Evolutionary conservation across 2,797 vertebrate species (phyloP).

Genomic region (Malurus leucopterus): DNA sequence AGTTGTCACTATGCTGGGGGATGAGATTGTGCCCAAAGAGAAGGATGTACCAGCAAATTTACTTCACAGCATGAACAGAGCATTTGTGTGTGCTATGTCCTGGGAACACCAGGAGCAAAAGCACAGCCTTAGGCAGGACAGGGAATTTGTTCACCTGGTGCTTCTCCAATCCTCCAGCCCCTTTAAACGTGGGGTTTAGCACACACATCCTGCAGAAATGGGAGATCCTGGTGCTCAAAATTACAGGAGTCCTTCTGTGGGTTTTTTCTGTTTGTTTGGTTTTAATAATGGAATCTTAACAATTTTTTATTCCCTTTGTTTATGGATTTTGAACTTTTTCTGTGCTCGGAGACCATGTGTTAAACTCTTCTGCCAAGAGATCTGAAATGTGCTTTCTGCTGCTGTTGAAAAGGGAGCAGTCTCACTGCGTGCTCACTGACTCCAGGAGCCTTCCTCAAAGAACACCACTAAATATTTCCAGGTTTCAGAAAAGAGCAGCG

Average conservation of each 20-base stretch:
- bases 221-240: background rate
- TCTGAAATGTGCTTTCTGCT: background rate
- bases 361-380: background rate
- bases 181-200: accelerated
- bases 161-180: background rate
- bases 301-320: background rate
- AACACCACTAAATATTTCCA: background rate
- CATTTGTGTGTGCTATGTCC: background rate
- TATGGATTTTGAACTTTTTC: background rate
- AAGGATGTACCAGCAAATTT: background rate
- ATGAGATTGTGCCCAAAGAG: background rate
- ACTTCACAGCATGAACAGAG: background rate
- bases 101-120: background rate
- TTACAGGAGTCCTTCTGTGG: background rate
- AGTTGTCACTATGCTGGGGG: background rate
- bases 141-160: background rate
- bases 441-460: background rate
- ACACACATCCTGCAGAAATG: background rate
- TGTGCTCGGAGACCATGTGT: background rate
- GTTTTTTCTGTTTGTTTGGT: background rate
- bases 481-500: background rate
- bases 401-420: background rate
- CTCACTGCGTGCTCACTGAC: background rate
- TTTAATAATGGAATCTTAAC: background rate
- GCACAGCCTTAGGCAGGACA: background rate